A percentile compares a stretch with the other conserved stretches of the same genome.
Evolutionary conservation across 2,888 invertebrate genomes (phyloP).

Genomic region (Vandiemenella viatica): DNA sequence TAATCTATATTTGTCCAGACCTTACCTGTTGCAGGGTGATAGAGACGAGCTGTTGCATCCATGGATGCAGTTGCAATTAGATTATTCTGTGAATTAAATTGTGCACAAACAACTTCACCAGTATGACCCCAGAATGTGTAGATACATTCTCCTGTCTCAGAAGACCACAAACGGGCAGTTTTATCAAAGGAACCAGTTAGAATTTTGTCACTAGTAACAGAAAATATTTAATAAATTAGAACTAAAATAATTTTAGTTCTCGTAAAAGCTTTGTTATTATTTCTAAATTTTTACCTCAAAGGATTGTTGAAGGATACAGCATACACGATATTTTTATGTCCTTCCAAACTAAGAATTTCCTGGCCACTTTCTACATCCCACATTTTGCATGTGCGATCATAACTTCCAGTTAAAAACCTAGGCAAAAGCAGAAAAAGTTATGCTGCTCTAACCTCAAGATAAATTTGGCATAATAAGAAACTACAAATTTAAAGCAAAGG

Average conservation of each 20-base stretch:
- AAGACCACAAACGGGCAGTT: constrained; percentile 59
- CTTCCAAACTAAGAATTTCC: constrained; percentile 50
- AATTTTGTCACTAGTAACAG: constrained; percentile 43
- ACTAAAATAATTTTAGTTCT: neutral
- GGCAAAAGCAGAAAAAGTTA: constrained; percentile 5
- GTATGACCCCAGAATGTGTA: constrained; percentile 57
- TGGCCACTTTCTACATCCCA: constrained; percentile 57
- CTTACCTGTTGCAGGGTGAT: constrained; percentile 47
- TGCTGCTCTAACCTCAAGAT: no score
- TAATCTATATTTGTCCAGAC: neutral
- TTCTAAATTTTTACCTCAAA: constrained; percentile 55
- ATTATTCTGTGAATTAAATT: constrained; percentile 51
- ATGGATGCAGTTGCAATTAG: constrained; percentile 59
- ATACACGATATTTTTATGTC: constrained; percentile 70
- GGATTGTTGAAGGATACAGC: constrained; percentile 65
- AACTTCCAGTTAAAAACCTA: constrained; percentile 68
- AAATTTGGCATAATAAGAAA: no score
- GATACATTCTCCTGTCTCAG: constrained; percentile 46
- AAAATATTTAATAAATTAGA: neutral
- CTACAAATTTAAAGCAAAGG: no score
- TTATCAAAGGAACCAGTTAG: constrained; percentile 71
- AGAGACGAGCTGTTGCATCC: constrained; percentile 58
- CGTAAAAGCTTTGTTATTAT: no score
- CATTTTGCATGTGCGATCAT: constrained; percentile 69
- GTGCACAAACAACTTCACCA: constrained; percentile 55